Conservation (phyloP, 2,113 vertebrate species). For the Conger conger region DNA sequence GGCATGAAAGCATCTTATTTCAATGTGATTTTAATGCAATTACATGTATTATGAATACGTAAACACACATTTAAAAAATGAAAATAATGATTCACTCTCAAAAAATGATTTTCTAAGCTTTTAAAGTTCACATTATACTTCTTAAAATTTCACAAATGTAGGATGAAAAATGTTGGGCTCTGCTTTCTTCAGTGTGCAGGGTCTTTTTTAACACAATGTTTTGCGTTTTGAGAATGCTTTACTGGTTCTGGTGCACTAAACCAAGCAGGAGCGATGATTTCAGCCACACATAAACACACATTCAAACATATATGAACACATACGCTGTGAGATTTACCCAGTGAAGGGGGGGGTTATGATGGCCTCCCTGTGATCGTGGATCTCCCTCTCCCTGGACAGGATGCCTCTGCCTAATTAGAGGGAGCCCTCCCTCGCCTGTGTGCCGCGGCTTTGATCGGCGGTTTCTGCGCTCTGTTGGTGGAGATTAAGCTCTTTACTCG, state of each 20-base stretch:
- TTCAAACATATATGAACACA: background rate
- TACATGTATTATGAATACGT: no score
- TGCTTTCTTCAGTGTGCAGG: no score
- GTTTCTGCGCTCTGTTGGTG: background rate
- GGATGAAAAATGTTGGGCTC: no score
- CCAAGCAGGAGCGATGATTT: no score
- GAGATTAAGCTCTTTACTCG: background rate
- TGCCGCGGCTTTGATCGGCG: background rate
- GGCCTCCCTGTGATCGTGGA: background rate
- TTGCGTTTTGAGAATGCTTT: no score
- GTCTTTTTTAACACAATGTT: no score
- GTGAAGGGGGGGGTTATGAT: no score
- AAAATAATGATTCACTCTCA: no score
- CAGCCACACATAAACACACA: background rate
- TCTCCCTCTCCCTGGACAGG: conserved; percentile 12
- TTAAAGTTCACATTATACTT: no score
- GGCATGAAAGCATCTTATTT: background rate
- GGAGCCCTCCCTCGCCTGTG: background rate
- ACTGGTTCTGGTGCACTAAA: no score
- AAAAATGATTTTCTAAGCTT: no score
- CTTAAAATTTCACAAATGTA: no score
- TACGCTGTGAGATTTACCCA: background rate
- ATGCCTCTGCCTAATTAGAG: conserved; percentile 15
- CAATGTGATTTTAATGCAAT: background rate
- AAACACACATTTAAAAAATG: background rate